Evolutionary conservation across 2,888 invertebrate genomes (phyloP), one percentile per base, ranked within the genome.

Genomic region (Tinea pellionella): DNA sequence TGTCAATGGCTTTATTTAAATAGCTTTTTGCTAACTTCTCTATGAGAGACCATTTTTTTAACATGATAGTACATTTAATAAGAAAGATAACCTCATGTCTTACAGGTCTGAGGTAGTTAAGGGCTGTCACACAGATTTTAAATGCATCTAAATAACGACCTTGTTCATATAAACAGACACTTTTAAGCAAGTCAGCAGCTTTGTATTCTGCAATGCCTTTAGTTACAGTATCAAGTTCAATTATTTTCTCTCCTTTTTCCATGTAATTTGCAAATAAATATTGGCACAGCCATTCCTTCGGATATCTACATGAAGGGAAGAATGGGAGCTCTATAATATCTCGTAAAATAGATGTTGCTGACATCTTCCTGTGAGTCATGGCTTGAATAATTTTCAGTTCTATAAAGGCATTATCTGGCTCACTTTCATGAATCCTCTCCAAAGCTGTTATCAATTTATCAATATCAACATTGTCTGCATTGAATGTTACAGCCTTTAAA

Each of bases 151-250:
- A 68, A 65, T 89, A 89, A 61, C 90, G 79, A 18, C 88, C 77
- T 56, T 85, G 77, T 15, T 88, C 76, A 72, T 81, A 90, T 15
- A 79, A 72, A 60, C 89, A 71, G 62, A 92, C 89, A 37, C 90
- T 90, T 75, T 89, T 89, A 1, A 93, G 88, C 51, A 93, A 79
- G 30, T 89, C 73, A 1, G 89, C 92, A 68, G 90, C 86, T 66
- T 89, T 88, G 0, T 92, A 92, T 63, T 89, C 86, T 63, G 88
- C 73, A 67, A 92, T 89, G 6, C 91, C 73, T 59, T 82, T 71
- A 59, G 89, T 74, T 3, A 94, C 78, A 62, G 75, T 73, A 55
- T 89, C 78, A 59, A 88, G 80, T 59, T 85, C 69, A 59, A 67
- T 65, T 61, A 64, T 64, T 63, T 85, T 80, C 61, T 78, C 73